Conservation (phyloP, 2,888 invertebrate species). For the Drosophila peninsularis region DNA sequence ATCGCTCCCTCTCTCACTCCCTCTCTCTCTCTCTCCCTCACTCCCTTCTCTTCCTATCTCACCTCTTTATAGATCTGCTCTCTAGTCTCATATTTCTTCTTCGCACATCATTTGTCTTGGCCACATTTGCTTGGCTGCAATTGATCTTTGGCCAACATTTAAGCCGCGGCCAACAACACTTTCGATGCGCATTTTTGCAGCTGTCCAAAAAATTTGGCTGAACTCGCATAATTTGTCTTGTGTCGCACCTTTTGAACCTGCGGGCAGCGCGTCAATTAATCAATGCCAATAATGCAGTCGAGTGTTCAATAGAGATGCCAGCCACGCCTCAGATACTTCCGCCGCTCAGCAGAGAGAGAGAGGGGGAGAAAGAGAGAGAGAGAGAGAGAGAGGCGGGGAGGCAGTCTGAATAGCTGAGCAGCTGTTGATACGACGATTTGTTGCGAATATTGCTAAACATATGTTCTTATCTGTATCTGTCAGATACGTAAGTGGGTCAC, state of each 20-base stretch:
- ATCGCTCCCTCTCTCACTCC: no score
- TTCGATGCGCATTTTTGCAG: slow-evolving; percentile 24
- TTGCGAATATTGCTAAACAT: slow-evolving; percentile 53
- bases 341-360: neutral
- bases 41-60: no score
- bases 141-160: slow-evolving; percentile 29
- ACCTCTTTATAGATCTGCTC: no score
- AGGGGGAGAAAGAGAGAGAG: neutral
- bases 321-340: slow-evolving; percentile 36
- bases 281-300: slow-evolving; percentile 53
- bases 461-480: slow-evolving; percentile 70
- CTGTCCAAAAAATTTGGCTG: slow-evolving; percentile 4
- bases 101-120: neutral
- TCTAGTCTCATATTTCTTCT: no score
- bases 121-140: slow-evolving; percentile 1
- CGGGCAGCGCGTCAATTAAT: slow-evolving; percentile 46
- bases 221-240: slow-evolving; percentile 51
- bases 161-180: neutral
- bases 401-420: slow-evolving; percentile 13
- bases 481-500: slow-evolving; percentile 73
- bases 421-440: slow-evolving; percentile 46
- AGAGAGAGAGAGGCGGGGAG: neutral
- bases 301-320: slow-evolving; percentile 40
- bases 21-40: no score
- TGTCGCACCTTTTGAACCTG: slow-evolving; percentile 57